Percentiles rank a stretch among this genome's conserved stretches.
Evolutionary conservation across 2,113 vertebrate genomes (phyloP).

Genomic region (Mormyrus lacerda): DNA sequence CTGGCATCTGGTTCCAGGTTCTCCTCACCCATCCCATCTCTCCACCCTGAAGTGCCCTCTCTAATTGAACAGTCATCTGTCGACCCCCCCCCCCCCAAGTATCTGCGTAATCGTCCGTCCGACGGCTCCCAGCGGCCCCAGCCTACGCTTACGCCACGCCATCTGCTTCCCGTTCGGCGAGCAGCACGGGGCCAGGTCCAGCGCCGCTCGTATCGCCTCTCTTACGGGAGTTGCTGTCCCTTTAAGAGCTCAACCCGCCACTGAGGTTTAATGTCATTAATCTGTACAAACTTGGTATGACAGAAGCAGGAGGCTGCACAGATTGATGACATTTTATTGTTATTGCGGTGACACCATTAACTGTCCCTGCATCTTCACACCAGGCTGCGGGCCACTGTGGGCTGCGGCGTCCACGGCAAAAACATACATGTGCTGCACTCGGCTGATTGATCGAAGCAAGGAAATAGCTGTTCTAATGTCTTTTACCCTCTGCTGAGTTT

Average conservation of each 20-base stretch:
- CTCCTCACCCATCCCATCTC: slow-evolving; percentile 27
- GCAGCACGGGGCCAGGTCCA: slow-evolving; percentile 1
- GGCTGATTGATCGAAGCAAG: slow-evolving; percentile 63
- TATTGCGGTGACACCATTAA: slow-evolving; percentile 73
- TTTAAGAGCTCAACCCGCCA: slow-evolving; percentile 70
- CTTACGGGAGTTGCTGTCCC: slow-evolving; percentile 50
- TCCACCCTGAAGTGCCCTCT: slow-evolving; percentile 49
- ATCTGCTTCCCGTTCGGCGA: slow-evolving; percentile 7
- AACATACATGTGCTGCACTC: slow-evolving; percentile 66
- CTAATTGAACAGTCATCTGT: slow-evolving; percentile 57
- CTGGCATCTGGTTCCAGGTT: slow-evolving; percentile 26
- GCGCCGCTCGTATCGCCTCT: slow-evolving; percentile 44
- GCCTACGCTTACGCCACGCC: slow-evolving; percentile 5
- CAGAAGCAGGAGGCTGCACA: slow-evolving; percentile 71
- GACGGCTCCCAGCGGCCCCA: slow-evolving; percentile 28
- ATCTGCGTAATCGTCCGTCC: slow-evolving; percentile 39
- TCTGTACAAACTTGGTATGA: slow-evolving; percentile 78
- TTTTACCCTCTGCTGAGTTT: slow-evolving; percentile 46
- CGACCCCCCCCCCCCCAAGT: slow-evolving; percentile 32
- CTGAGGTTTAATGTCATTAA: slow-evolving; percentile 74
- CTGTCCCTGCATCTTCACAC: slow-evolving; percentile 44
- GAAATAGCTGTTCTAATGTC: slow-evolving; percentile 65
- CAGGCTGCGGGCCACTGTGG: slow-evolving; percentile 7
- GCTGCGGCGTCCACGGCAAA: slow-evolving; percentile 11
- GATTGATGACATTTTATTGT: slow-evolving; percentile 81